Evolutionary conservation across 35 echinoderm and acorn worm species (phyloP), one percentile per base, ranked within the genome.

Genomic region (Ptychodera flava): DNA sequence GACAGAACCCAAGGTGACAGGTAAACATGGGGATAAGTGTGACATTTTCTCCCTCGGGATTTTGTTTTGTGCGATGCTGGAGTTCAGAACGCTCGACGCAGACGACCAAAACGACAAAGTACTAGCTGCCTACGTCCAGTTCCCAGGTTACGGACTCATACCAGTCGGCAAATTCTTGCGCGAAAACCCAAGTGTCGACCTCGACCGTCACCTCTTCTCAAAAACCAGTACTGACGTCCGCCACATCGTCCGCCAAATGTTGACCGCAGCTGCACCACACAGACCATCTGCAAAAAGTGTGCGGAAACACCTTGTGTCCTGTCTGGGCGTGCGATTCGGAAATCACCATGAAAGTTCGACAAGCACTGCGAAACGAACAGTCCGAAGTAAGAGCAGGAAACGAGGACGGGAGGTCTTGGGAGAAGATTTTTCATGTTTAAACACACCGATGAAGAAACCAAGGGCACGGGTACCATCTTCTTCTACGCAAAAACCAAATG

Each of bases 101-200:
- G 45, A 85, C 80, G 32, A 79, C 33, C 76, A 34, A 33, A 78
- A 88, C 16, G 30, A 27, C 0, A 0, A 80, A 34, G 31, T 81
- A 0, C 81, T 94, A 29, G 38, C 87, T 30, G 96, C 89, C 0
- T 92, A 36, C 84, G 76, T 99, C 31, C 78, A 90, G 52, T 99
- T 92, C 31, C 96, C 96, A 0, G 96, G 96, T 14, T 99, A 99
- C 30, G 96, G 93, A 28, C 77, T 88, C 1, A 94, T 99, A 35
- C 93, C 96, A 0, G 79, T 99, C 0, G 96, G 96, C 0, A 99
- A 94, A 81, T 99, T 99, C 33, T 85, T 94, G 14, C 83, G 94
- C 45, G 91, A 80, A 78, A 99, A 99, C 78, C 86, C 92, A 0
- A 99, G 96, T 38, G 84, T 99, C 30, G 88, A 94, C 35, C 79